Base-by-base conservation (phyloP, 2,797 vertebrate species). In the Argentina silus region DNA sequence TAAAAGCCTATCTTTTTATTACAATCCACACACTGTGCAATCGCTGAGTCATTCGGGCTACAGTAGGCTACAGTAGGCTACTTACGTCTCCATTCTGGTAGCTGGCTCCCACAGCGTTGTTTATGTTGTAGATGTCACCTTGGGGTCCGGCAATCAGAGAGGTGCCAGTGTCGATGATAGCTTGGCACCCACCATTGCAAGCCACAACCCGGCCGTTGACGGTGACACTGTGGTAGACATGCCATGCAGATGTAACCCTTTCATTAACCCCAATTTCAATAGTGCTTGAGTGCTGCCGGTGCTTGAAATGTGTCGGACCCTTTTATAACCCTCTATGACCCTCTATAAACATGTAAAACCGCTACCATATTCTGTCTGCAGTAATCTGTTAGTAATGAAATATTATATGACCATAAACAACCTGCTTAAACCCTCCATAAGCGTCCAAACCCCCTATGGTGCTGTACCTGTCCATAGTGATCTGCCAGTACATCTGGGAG, bases 401-500 rank as follows among this genome's bases (percentile, higher is more conserved):
- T n/a, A n/a, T n/a, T n/a, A n/a, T n/a, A n/a, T n/a, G n/a, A n/a
- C n/a, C n/a, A n/a, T n/a, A n/a, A n/a, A n/a, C n/a, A n/a, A n/a
- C n/a, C n/a, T n/a, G n/a, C n/a, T n/a, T n/a, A n/a, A n/a, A n/a
- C n/a, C n/a, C n/a, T n/a, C 27, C 61, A 44, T 14, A 8, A 1
- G 7, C n/a, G 42, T 21, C 15, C 10, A 44, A 10, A 9, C 43
- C 17, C 43, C 14, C 12, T 51, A 42, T 55, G 12, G 19, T 8
- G 23, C 48, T 60, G 47, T 36, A 89, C 86, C 87, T 88, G 64
- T 80, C 74, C 53, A 89, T 73, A 43, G 77, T 83, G 75, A 89
- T 87, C 83, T 90, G 78, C 79, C 89, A 90, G 75, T 89, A 90
- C 69, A 82, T 70, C 53, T 89, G 42, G 3, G 11, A 84, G 48